Conservation (phyloP, 2,797 vertebrate species). For the Anguilla marmorata region DNA sequence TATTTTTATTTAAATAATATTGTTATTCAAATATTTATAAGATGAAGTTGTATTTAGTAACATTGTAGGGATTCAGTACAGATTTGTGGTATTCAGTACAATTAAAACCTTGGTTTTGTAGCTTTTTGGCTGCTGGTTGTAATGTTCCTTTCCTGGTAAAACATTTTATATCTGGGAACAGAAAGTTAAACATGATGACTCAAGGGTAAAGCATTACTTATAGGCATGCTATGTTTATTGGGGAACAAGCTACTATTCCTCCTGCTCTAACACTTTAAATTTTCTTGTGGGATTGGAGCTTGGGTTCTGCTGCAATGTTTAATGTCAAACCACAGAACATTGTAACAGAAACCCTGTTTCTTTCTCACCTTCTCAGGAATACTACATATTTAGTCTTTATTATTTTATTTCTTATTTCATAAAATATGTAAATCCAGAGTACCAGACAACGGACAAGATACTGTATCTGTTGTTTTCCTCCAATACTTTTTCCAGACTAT, state of each 20-base stretch:
- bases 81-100: neutral
- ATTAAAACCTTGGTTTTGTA: constrained; percentile 62
- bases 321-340: constrained; percentile 42
- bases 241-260: constrained; percentile 60
- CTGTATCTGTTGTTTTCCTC: too few species aligned
- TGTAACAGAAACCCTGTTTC: constrained; percentile 56
- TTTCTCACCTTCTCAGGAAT: constrained; percentile 33
- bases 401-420: neutral
- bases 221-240: constrained; percentile 51
- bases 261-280: constrained; percentile 54
- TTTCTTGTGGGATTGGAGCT: constrained; percentile 51
- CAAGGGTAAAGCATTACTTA: constrained; percentile 65
- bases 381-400: neutral
- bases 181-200: constrained; percentile 66
- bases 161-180: constrained; percentile 64
- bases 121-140: constrained; percentile 64
- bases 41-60: constrained; percentile 54
- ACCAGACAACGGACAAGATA: neutral
- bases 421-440: neutral
- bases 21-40: constrained; percentile 33
- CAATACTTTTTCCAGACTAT: neutral
- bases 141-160: constrained; percentile 69
- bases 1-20: neutral
- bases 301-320: constrained; percentile 41
- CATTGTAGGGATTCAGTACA: constrained; percentile 49